A percentile compares a stretch with the other conserved stretches of the same genome.
phyloP scores from a whole-genome alignment of 2,888 invertebrate genomes.

The Aphodius granarius region DNA sequence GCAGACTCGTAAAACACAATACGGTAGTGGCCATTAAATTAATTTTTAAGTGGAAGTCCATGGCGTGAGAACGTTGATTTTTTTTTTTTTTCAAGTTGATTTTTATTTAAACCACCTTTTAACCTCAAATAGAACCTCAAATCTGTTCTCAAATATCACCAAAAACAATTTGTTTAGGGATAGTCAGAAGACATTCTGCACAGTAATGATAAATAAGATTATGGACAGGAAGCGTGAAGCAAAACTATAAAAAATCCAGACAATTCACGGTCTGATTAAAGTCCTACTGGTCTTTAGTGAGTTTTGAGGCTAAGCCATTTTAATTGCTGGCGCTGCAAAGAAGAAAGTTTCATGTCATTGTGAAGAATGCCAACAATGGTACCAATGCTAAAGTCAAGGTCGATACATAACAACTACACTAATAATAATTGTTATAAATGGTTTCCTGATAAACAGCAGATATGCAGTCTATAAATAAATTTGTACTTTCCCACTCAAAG shows the following conservation, averaged over 20 bases:
- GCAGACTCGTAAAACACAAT: slow-evolving; percentile 1
- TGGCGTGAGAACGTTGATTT: background rate
- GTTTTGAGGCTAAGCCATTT: background rate
- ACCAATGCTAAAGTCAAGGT: slow-evolving; percentile 25
- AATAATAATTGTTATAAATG: background rate
- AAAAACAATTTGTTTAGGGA: too few species aligned
- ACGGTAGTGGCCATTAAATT: slow-evolving; percentile 10
- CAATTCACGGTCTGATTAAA: background rate
- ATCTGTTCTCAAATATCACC: too few species aligned
- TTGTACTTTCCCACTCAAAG: too few species aligned
- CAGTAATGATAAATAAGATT: too few species aligned
- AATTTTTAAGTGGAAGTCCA: background rate
- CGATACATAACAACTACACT: slow-evolving; percentile 13
- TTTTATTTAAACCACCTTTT: background rate
- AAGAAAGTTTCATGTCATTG: slow-evolving; percentile 26
- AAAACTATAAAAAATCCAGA: background rate
- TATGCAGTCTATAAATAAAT: too few species aligned
- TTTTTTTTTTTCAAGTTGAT: background rate
- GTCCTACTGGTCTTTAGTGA: background rate
- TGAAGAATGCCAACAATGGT: slow-evolving; percentile 25
- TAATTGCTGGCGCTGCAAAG: background rate
- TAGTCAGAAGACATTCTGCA: too few species aligned
- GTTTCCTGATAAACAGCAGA: background rate
- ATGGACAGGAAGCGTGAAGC: background rate
- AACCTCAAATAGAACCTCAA: background rate